A percentile compares a stretch with the other conserved stretches of the same genome.
phyloP scores from a whole-genome alignment of 2,888 invertebrate genomes.

The Lithophane semibrunnea region DNA sequence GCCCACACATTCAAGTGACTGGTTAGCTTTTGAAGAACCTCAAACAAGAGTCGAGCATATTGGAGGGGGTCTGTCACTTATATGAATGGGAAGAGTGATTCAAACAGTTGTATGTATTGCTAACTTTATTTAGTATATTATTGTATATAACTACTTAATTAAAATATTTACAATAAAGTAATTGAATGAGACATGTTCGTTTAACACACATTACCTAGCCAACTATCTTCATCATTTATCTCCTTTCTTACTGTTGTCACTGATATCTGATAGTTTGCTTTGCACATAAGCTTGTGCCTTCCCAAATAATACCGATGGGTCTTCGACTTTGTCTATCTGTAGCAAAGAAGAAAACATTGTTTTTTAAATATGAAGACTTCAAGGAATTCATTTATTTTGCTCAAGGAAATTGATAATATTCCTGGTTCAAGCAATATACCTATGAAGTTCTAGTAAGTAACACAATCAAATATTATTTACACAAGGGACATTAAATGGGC shows the following conservation, averaged over 20 bases:
- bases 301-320: slow-evolving; percentile 93
- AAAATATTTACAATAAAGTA: slow-evolving; percentile 83
- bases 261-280: slow-evolving; percentile 88
- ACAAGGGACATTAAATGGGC: neutral
- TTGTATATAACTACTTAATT: slow-evolving; percentile 81
- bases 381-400: neutral
- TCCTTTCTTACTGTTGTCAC: slow-evolving; percentile 82
- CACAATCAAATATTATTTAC: neutral
- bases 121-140: slow-evolving; percentile 77
- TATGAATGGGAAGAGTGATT: slow-evolving; percentile 78
- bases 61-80: slow-evolving; percentile 94
- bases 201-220: slow-evolving; percentile 42
- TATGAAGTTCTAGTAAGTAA: neutral
- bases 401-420: slow-evolving; percentile 64
- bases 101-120: slow-evolving; percentile 70
- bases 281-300: slow-evolving; percentile 93
- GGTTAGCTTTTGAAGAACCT: slow-evolving; percentile 99
- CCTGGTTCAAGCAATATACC: slow-evolving; percentile 76
- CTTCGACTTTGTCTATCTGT: slow-evolving; percentile 96
- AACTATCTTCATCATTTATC: slow-evolving; percentile 66
- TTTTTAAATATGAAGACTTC: neutral
- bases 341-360: neutral
- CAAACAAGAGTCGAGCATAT: slow-evolving; percentile 96
- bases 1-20: slow-evolving; percentile 99
- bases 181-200: slow-evolving; percentile 55